These are phyloP conservation scores for Crambe crambe DNA, from an alignment of 37 sponge, comb jelly and placozoan species.

Conservation along the genomic window DNA sequence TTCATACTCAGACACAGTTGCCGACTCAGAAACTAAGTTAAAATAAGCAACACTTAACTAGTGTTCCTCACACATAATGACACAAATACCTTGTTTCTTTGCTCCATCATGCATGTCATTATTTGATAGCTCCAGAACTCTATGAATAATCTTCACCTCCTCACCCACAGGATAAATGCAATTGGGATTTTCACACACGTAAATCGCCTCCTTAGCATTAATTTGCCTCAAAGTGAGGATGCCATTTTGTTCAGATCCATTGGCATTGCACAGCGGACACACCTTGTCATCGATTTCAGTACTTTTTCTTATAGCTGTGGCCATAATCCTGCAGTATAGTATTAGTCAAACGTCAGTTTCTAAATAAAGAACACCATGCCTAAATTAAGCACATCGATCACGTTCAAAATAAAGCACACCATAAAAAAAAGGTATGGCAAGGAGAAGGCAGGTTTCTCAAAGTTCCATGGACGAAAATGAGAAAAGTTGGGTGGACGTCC, in stretches of 20 bases:
- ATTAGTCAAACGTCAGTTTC: not conserved
- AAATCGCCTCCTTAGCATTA: constrained; percentile 50
- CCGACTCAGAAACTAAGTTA: too few species aligned
- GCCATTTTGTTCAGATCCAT: constrained; percentile 28
- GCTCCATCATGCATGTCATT: not conserved
- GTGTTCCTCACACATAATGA: too few species aligned
- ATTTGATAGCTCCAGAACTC: not conserved
- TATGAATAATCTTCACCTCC: not conserved
- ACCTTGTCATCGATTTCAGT: not conserved
- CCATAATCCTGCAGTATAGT: not conserved
- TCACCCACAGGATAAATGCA: constrained; percentile 48
- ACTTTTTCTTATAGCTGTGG: not conserved
- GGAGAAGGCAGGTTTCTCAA: not conserved
- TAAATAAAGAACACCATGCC: constrained; percentile 10
- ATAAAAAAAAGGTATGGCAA: not conserved
- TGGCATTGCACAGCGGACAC: constrained; percentile 38
- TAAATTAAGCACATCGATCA: constrained; percentile 12
- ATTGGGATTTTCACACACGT: constrained; percentile 32
- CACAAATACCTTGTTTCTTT: too few species aligned
- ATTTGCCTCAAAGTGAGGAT: constrained; percentile 43
- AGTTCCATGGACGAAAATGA: not conserved
- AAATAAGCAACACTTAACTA: too few species aligned
- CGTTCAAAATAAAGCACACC: not conserved
- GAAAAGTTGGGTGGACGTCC: constrained; percentile 15
- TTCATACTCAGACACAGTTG: too few species aligned